Base-by-base conservation (phyloP, 1,140 invertebrate species). In the Schlechtendalia chinensis region DNA sequence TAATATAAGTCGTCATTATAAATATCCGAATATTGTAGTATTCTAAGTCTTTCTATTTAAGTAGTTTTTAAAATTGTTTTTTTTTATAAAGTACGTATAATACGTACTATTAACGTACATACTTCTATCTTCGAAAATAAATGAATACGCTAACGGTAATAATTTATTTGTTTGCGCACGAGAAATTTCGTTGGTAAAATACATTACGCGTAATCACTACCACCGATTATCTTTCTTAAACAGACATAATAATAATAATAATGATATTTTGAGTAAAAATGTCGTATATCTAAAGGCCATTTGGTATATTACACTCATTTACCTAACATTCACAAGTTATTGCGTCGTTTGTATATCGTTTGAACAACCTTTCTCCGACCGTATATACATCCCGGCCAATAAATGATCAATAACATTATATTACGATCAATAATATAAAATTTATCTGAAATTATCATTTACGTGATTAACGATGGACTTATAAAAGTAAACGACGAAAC, bases 241-340 rank as follows among this genome's bases (percentile, higher is more conserved):
- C 61, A 63, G 61, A 32, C 29, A 63, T 32, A 63, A 32, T 63
- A 32, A 61, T 27, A 24, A 61, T 61, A 61, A 32, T 63, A 63
- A 50, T 32, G 27, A 63, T 32, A 63, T 63, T 63, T 32, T 32
- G 17, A 63, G 32, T 63, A 63, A 17, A 59, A 22, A 24, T 29
- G 29, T 16, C 27, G 17, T 32, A 17, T 19, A 1, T 29, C 8
- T 16, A 63, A 63, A 63, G 61, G 27, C 19, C 29, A 32, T 19
- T 63, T 19, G 17, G 27, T 63, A 32, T 32, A n/a, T 32, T 61
- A 61, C 17, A 8, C 59, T 27, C 59, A 27, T 27, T 29, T 39
- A 61, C 54, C 8, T 39, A 4, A 39, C 3, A 39, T 39, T 39
- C 19, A 17, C 27, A 61, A 16, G 16, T 29, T 61, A 61, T 29